Evolutionary conservation across 2,888 invertebrate genomes (phyloP), one percentile per base, ranked within the genome.

Genomic region (Merodon equestris): DNA sequence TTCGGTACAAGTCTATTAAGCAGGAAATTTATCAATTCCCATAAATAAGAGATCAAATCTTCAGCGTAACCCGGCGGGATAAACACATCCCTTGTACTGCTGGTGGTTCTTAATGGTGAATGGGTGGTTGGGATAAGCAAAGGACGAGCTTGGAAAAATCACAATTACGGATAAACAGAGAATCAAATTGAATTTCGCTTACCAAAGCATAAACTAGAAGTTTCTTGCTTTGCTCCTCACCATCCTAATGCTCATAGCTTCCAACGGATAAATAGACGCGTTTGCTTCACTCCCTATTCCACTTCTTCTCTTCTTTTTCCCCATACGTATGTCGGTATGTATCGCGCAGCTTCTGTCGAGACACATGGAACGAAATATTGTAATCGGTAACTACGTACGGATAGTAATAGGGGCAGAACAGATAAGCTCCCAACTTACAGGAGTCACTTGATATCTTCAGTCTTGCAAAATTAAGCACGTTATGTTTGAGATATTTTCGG

Each of bases 381-480:
- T 40, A 45, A 51, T 42, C 50, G 51, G 42, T 54, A 51, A 48
- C 38, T 57, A 67, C 2, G 27, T 27, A 27, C 7, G 27, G 27
- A 27, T 61, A 61, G 50, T 61, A 51, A 61, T 50, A 42, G 45
- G 68, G 68, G 61, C 64, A 57, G 27, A 71, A 57, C 34, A 64
- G 71, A 76, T 66, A 71, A 66, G 60, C 64, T 12, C 50, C 7
- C 71, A 66, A 50, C 66, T 76, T 61, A 66, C 58, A 56, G 58
- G 38, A 71, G 76, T 61, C 48, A 60, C 64, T 75, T 56, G 76
- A 76, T 66, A 71, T 71, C 64, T 68, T 36, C 42, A 64, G 64
- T 36, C 56, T 72, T 66, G 64, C 76, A 51, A 67, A 72, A 60
- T 56, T 56, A 71, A 66, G 72, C 64, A 71, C 71, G 71, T 71